Evolutionary conservation across 2,888 invertebrate species (phyloP).

Genomic region (Schizaphis graminum): DNA sequence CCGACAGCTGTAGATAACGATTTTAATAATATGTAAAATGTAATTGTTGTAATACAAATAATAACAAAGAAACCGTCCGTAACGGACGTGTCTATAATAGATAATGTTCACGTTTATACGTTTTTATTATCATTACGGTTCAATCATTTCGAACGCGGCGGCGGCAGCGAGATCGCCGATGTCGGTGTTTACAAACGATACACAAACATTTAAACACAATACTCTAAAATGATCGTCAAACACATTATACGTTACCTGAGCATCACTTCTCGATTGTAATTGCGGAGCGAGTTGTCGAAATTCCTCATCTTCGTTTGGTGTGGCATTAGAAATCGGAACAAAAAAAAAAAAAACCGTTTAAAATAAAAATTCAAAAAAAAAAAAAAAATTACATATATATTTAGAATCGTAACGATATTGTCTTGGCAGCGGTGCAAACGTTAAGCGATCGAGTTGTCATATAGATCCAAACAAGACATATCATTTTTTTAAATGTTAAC

Average conservation of each 20-base stretch:
- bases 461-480: neutral
- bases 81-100: neutral
- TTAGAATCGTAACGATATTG: neutral
- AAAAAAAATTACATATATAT: neutral
- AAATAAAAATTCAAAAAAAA: neutral
- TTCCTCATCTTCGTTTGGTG: neutral
- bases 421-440: neutral
- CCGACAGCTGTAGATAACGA: neutral
- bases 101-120: neutral
- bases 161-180: neutral
- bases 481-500: neutral
- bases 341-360: neutral
- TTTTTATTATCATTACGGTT: neutral
- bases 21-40: neutral
- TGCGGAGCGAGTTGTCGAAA: slow-evolving; percentile 8
- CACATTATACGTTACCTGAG: neutral
- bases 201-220: neutral
- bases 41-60: neutral
- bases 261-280: neutral
- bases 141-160: neutral
- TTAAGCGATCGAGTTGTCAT: neutral
- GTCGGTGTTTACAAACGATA: neutral
- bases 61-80: neutral
- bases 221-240: neutral
- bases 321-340: neutral